Base-by-base conservation (phyloP, 2,797 vertebrate species). In the Fratercula arctica region DNA sequence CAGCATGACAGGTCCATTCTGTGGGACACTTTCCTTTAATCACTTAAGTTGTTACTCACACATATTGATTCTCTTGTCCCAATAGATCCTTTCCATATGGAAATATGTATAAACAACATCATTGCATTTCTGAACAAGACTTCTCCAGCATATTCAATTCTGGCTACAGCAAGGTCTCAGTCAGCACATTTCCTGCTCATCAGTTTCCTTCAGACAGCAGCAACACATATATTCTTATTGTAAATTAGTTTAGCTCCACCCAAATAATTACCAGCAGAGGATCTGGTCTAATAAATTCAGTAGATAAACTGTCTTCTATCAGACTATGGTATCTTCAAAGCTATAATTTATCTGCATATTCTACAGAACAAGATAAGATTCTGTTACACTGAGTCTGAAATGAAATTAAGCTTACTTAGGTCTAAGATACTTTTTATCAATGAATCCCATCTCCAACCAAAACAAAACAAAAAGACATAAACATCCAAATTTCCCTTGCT, bases 281-380 rank as follows among this genome's bases (percentile, higher is more conserved):
- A 92, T 85, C n/a, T 92, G 77, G n/a, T 64, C 78, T 93, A 94
- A 89, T 43, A 61, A 23, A 77, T 72, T 91, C 43, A 51, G 78
- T 28, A 95, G 87, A 87, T 74, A 92, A 87, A 92, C 41, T 85
- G 16, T 56, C 76, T 78, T 95, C 89, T 86, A 66, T 83, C 70
- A 59, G 67, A 21, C 46, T 67, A 85, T 25, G n/a, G 24, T n/a
- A 73, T 86, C 87, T 96, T 96, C 89, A 94, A 91, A 94, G 85
- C 74, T 84, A 5, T 59, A 60, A 54, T 73, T 86, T 86, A 94
- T 79, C 54, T 85, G 76, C 63, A 84, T 51, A 70, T 86, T 84
- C 73, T 74, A 59, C n/a, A 84, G 73, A 54, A 68, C 25, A 69
- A 88, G 87, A 46, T 85, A 85, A 87, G 43, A 87, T 41, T 81